Evolutionary conservation across 2,113 vertebrate species (phyloP).

Genomic region (Proteles cristata): DNA sequence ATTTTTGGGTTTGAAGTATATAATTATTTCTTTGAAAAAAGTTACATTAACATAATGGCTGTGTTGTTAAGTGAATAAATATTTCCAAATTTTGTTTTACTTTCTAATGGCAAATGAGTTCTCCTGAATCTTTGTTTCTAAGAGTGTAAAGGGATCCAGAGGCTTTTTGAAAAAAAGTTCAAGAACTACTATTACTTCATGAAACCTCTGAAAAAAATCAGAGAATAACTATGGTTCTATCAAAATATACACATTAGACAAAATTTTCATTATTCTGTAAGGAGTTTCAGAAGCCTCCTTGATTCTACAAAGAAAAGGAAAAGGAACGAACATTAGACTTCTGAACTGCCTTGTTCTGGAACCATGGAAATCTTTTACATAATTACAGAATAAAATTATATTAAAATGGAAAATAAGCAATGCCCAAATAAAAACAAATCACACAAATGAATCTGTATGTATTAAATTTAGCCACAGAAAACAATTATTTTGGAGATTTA

Average conservation of each 20-base stretch:
- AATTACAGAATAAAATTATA: conserved; percentile 24
- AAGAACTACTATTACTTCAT: background rate
- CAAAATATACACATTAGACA: background rate
- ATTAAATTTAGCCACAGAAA: background rate
- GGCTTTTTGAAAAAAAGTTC: background rate
- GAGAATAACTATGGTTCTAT: background rate
- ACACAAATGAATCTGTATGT: background rate
- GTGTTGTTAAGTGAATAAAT: background rate
- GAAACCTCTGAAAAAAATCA: background rate
- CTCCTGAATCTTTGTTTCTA: background rate
- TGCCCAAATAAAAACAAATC: background rate
- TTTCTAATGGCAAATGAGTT: background rate
- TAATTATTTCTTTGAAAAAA: background rate
- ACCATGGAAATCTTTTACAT: background rate
- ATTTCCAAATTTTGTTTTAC: background rate
- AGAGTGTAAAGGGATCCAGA: background rate
- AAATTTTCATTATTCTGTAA: background rate
- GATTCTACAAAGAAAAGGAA: background rate
- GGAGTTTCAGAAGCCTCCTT: background rate
- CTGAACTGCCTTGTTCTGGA: background rate
- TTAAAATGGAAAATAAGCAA: conserved; percentile 24
- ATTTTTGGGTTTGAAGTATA: background rate
- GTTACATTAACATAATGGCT: background rate
- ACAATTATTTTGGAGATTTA: background rate
- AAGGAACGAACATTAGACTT: background rate